Base-by-base conservation (phyloP, 1,140 invertebrate genomes). In the Tetramorium simillimum region DNA sequence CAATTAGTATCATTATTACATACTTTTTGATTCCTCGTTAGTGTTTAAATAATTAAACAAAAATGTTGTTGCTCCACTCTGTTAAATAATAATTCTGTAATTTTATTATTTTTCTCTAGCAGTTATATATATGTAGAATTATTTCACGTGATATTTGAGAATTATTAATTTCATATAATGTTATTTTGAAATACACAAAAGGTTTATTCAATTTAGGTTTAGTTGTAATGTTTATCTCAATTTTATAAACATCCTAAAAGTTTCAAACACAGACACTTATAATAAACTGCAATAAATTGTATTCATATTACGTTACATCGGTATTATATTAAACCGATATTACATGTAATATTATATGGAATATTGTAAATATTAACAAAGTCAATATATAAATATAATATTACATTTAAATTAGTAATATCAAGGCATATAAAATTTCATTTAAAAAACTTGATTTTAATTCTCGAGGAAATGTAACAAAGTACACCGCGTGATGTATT, bases 31-130 rank as follows among this genome's bases (percentile, higher is more conserved):
- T 70, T 65, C 7, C 16, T 37, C 12, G 28, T 49, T 14, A 24
- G 3, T 43, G 21, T 69, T 81, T n/a, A 70, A 56, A 28, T 40
- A 70, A 81, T 43, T 70, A 53, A 53, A 69, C 5, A 53, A 14
- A 24, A 37, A 70, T 16, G 3, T 40, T 49, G 7, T 40, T 58
- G 14, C 3, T 73, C 56, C 3, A 51, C 40, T n/a, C 14, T 21
- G 43, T 67, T 49, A 18, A 65, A 63, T 63, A 78, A 65, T n/a
- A 16, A 16, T 40, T 76, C 37, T 12, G 12, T 16, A 3, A 63
- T 65, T 67, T 33, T 1, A 6, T 37, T n/a, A 62, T 2, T 65
- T 37, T 69, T 46, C 46, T 67, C 12, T 3, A 69, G 14, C 0
- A 51, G 16, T 78, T 67, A 21, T n/a, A 14, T 67, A 51, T 3